These are phyloP conservation scores for Coleophora deauratella DNA, from an alignment of 2,888 invertebrate genomes.

Conservation along the genomic window DNA sequence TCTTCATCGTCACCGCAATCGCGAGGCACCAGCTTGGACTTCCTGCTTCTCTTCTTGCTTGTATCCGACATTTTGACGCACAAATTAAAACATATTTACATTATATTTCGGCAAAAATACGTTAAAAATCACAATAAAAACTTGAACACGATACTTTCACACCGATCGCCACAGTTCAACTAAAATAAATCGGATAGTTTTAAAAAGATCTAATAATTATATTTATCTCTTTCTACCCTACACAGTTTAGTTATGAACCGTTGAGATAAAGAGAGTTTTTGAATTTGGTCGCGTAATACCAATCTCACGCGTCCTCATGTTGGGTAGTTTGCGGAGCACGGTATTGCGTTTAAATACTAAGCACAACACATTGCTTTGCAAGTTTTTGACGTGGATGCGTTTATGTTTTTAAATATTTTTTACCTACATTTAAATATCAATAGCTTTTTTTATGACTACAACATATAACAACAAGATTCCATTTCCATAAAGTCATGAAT, in stretches of 20 bases:
- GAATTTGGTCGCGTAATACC: no score
- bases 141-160: not conserved
- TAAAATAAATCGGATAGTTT: not conserved
- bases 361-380: no score
- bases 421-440: no score
- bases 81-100: not conserved
- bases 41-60: slow-evolving; percentile 25
- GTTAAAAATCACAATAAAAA: not conserved
- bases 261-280: no score
- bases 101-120: not conserved
- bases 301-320: not conserved
- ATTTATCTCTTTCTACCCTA: no score
- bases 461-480: no score
- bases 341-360: not conserved
- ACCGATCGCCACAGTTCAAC: not conserved
- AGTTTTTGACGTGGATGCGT: not conserved
- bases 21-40: slow-evolving; percentile 30
- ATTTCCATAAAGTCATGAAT: no score
- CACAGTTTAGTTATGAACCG: no score
- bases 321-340: not conserved
- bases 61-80: slow-evolving; percentile 5
- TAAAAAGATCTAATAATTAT: not conserved
- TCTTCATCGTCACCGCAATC: slow-evolving; percentile 20
- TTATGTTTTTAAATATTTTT: no score
- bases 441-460: no score